Evolutionary conservation across 2,113 vertebrate species (phyloP).

Genomic region (Corydoras sp.): DNA sequence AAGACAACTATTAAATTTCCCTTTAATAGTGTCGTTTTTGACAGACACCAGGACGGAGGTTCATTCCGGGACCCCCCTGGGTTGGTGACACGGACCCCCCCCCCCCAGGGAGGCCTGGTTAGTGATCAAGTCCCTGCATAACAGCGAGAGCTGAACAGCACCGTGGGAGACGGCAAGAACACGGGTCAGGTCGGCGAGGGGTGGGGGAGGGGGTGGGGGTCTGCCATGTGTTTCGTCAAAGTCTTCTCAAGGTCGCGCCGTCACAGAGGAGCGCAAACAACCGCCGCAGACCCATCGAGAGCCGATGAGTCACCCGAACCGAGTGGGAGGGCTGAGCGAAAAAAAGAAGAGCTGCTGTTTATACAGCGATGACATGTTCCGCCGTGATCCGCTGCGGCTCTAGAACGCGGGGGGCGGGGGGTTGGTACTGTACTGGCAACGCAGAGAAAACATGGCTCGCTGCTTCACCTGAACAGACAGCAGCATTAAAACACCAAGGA

Average conservation of each 20-base stretch:
- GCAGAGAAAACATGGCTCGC: too few species aligned
- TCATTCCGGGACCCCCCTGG: too few species aligned
- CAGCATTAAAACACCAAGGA: too few species aligned
- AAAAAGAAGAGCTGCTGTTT: not conserved
- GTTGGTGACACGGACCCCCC: too few species aligned
- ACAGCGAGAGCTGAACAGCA: not conserved
- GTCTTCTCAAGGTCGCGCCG: slow-evolving; percentile 11
- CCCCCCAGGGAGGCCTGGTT: not conserved
- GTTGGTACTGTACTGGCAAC: too few species aligned
- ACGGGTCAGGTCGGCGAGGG: slow-evolving; percentile 2
- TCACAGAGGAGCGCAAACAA: slow-evolving; percentile 2
- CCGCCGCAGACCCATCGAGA: slow-evolving; percentile 4
- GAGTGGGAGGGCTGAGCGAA: not conserved
- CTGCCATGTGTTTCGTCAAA: slow-evolving; percentile 3
- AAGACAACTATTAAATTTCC: too few species aligned
- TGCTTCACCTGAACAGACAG: too few species aligned
- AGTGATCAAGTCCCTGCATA: slow-evolving; percentile 10
- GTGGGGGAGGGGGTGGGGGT: not conserved
- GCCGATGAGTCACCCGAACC: slow-evolving; percentile 20
- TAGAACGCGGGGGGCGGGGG: too few species aligned
- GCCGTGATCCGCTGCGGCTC: not conserved
- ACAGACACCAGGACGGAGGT: too few species aligned
- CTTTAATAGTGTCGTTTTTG: too few species aligned
- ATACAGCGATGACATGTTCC: slow-evolving; percentile 12
- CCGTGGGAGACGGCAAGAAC: slow-evolving; percentile 16